These are phyloP conservation scores for Euzophera pinguis DNA, from an alignment of 2,888 invertebrate genomes.

Conservation along the genomic window DNA sequence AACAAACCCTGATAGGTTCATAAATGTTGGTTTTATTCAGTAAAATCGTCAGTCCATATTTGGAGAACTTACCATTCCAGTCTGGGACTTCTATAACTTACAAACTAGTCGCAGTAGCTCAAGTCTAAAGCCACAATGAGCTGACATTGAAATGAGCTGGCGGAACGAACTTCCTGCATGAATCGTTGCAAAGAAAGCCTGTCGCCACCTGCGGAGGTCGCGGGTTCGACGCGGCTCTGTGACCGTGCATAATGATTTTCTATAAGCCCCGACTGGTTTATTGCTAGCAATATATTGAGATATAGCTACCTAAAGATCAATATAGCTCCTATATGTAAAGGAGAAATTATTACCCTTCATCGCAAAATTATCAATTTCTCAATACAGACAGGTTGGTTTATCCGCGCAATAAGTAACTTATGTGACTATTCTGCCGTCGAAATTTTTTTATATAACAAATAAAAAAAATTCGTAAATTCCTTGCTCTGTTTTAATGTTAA, in stretches of 20 bases:
- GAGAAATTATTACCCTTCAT: background rate
- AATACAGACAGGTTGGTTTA: too few species aligned
- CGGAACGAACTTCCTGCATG: background rate
- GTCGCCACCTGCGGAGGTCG: slow-evolving; percentile 1
- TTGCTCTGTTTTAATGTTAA: too few species aligned
- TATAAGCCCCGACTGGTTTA: background rate
- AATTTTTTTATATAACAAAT: too few species aligned
- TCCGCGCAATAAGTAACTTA: too few species aligned
- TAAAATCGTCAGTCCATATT: too few species aligned
- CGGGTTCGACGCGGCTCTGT: slow-evolving; percentile 1
- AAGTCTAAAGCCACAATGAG: background rate
- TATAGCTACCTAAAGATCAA: background rate
- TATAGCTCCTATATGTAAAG: background rate
- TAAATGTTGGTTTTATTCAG: too few species aligned
- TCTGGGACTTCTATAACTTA: background rate
- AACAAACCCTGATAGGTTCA: too few species aligned
- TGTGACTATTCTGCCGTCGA: too few species aligned
- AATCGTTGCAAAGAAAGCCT: background rate
- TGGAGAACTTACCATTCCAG: too few species aligned
- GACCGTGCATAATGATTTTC: slow-evolving; percentile 7
- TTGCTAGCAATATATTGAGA: background rate
- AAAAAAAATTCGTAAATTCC: too few species aligned
- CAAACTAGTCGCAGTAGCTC: background rate
- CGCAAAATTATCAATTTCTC: background rate
- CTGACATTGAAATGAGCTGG: background rate